Base-by-base conservation (phyloP, 2,113 vertebrate species). In the Leptobrachium leishanense region DNA sequence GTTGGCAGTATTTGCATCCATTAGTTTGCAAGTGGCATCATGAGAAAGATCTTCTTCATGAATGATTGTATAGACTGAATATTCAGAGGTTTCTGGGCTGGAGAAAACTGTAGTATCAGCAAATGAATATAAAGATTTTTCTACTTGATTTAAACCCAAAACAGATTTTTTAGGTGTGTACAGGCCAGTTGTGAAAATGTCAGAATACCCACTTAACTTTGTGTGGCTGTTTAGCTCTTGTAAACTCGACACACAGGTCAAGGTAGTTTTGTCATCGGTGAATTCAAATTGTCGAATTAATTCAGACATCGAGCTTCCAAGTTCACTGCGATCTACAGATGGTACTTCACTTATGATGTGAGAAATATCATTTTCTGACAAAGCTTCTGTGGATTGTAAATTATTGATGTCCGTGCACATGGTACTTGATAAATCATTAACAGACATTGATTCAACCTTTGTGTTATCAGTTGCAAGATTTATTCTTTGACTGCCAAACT, bases 341-440 rank as follows among this genome's bases (percentile, higher is more conserved):
- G 95, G 96, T 31, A 96, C 92, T 2, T 94, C 92, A 68, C 96
- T 95, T 74, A 98, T 97, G 31, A 98, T 95, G 82, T 88, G 92
- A 81, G 98, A 99, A 82, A 98, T 90, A 43, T 92, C 90, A 84
- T 93, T 93, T 77, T 97, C 95, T 67, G 95, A 92, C 67, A 94
- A 82, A 76, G 90, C 85, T 39, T 65, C 72, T 0, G 81, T 82
- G 71, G 89, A 91, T 50, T 85, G 92, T 43, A 90, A 82, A 55
- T 82, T 84, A 2, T 88, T 84, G 41, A 11, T 6, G 2, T 81
- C 85, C 1, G 85, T 54, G 66, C 83, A 83, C 31, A 75, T 0
- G 0, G 41, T 0, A 63, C 84, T 43, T n/a, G 89, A 85, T 63
- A 74, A 40, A 0, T 85, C 84, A 10, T 87, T 65, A 43, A 87